Conservation (phyloP, 2,113 vertebrate genomes). For the Notarius quadriscutis region DNA sequence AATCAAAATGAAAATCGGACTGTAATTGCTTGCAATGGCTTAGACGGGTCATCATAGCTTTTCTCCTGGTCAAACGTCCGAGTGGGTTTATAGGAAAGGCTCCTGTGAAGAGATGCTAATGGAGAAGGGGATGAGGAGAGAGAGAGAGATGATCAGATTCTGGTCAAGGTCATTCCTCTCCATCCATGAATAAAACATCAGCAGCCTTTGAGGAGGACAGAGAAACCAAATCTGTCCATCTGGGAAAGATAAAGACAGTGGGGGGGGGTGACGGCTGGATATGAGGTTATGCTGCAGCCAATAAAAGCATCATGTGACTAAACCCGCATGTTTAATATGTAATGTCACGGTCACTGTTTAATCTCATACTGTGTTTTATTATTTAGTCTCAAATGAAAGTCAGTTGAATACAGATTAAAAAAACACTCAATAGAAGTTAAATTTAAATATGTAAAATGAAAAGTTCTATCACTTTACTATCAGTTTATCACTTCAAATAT, state of each 20-base stretch:
- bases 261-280: neutral
- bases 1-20: neutral
- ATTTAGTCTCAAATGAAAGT: neutral
- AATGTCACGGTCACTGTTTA: neutral
- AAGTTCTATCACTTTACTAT: neutral
- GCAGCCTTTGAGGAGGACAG: conserved; percentile 44
- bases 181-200: conserved; percentile 62
- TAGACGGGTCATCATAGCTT: neutral
- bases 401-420: no score
- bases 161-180: conserved; percentile 53
- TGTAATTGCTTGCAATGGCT: neutral
- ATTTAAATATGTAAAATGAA: neutral
- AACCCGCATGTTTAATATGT: neutral
- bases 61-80: neutral
- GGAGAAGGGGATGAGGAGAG: neutral
- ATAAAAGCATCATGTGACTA: neutral
- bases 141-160: conserved; percentile 19
- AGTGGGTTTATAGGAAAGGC: neutral
- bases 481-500: neutral
- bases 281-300: neutral
- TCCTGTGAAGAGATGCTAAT: neutral
- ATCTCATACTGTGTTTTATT: neutral
- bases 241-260: conserved; percentile 18
- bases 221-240: conserved; percentile 56
- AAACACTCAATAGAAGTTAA: no score